These are phyloP conservation scores for Eurois occulta DNA, from an alignment of 2,888 invertebrate species.

Conservation along the genomic window DNA sequence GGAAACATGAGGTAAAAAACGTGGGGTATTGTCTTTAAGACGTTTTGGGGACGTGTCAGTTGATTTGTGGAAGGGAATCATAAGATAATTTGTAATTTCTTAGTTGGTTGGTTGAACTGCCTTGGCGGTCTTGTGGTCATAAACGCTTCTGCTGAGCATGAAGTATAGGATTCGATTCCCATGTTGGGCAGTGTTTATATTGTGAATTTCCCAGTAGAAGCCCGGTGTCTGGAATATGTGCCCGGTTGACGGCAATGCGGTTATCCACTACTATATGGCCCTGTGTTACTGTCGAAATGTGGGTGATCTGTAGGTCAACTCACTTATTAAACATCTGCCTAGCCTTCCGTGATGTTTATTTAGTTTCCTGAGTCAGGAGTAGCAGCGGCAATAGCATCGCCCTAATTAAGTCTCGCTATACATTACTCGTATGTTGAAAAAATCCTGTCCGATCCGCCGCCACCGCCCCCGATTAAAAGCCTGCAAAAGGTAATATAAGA, in stretches of 20 bases:
- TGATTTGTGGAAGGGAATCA: background rate
- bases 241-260: background rate
- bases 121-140: background rate
- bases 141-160: background rate
- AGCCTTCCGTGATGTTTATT: background rate
- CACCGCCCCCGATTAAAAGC: no score
- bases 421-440: no score
- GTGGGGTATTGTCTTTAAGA: constrained; percentile 39
- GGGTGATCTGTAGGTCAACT: background rate
- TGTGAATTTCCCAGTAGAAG: background rate
- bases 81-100: background rate
- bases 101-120: background rate
- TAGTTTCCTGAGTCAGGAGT: no score
- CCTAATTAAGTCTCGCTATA: no score
- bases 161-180: background rate
- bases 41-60: constrained; percentile 18
- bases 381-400: no score
- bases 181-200: background rate
- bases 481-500: no score
- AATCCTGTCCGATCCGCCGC: no score
- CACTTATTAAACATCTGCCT: background rate
- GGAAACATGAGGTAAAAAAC: constrained; percentile 45
- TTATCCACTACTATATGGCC: background rate
- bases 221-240: background rate
- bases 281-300: background rate